Percentiles rank a stretch among this genome's conserved stretches.
Conservation (phyloP, 2,797 vertebrate genomes). For the Botia kubotai region DNA sequence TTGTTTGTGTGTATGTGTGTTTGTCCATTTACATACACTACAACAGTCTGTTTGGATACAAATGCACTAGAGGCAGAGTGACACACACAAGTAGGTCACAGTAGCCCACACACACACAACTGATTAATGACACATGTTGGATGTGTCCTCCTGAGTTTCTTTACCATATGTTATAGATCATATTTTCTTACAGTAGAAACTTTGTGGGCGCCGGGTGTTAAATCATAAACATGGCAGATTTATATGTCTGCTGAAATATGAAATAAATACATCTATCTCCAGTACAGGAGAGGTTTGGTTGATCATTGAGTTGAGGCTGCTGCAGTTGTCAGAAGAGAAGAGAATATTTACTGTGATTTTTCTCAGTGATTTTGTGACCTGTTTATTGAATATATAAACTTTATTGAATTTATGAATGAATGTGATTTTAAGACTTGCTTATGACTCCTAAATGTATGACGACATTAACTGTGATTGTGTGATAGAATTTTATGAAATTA, state of each 20-base stretch:
- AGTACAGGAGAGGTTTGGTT: background rate
- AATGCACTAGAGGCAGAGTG: background rate
- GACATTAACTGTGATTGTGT: no score
- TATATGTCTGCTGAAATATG: constrained; percentile 7
- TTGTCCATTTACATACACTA: background rate
- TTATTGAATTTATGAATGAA: no score
- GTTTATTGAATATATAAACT: no score
- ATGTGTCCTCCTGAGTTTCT: background rate
- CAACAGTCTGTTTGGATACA: background rate
- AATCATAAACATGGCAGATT: constrained; percentile 22
- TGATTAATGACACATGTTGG: constrained; percentile 1
- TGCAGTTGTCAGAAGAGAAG: no score
- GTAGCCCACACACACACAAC: background rate
- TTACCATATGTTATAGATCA: constrained; percentile 19
- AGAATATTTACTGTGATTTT: no score
- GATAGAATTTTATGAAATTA: no score
- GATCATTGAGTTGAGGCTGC: background rate
- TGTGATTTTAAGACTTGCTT: no score
- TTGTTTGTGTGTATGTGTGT: no score
- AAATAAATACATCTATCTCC: no score
- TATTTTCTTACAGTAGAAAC: background rate
- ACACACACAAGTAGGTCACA: background rate
- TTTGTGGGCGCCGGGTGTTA: constrained; percentile 4
- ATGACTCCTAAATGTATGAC: no score
- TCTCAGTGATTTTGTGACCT: no score